Percentiles rank a stretch among this genome's conserved stretches.
Evolutionary conservation across 2,113 vertebrate species (phyloP).

Genomic region (Hyperopisus bebe): DNA sequence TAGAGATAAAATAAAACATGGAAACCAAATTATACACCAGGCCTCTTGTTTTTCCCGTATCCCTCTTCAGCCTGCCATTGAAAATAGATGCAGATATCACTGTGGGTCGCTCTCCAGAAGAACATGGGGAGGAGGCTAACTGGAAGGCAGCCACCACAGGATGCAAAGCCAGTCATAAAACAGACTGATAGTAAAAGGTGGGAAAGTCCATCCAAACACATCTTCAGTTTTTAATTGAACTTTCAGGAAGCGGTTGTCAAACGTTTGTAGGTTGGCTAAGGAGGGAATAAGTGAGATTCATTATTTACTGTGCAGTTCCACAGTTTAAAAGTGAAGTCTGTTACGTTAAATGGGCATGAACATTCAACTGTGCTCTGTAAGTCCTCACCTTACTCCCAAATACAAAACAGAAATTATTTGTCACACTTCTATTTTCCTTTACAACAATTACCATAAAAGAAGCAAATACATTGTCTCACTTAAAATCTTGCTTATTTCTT

Average conservation of each 20-base stretch:
- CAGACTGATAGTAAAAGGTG: neutral
- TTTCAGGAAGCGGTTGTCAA: slow-evolving; percentile 8
- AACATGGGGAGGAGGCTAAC: neutral
- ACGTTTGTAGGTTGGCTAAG: slow-evolving; percentile 19
- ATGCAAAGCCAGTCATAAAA: neutral
- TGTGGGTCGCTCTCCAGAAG: neutral
- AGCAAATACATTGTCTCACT: neutral
- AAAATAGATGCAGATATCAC: neutral
- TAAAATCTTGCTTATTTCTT: neutral
- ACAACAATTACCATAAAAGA: neutral
- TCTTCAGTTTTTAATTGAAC: slow-evolving; percentile 19
- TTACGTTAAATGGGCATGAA: neutral
- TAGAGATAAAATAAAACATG: neutral
- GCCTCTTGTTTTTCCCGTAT: neutral
- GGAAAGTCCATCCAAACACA: neutral
- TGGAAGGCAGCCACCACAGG: neutral
- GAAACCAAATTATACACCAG: neutral
- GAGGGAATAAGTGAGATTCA: slow-evolving; percentile 22
- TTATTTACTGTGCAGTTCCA: slow-evolving; percentile 10
- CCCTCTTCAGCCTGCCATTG: neutral
- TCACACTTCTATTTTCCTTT: neutral
- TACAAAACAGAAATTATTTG: neutral
- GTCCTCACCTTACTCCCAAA: neutral
- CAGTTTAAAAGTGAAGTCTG: slow-evolving; percentile 8
- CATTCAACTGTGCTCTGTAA: neutral